Conservation (phyloP, 2,888 invertebrate species). For the Caradrina kadenii region DNA sequence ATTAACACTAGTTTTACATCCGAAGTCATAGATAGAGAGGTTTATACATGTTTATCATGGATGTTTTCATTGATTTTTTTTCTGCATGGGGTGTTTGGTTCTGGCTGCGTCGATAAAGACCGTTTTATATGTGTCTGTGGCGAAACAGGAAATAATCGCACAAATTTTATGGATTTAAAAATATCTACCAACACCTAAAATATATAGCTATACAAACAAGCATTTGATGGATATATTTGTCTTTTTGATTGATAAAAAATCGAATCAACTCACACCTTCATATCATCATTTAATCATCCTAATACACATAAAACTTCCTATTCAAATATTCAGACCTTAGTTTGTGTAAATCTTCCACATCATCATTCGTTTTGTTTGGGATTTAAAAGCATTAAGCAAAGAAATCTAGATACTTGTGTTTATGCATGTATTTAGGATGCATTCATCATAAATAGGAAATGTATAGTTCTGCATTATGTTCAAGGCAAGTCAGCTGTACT, state of each 20-base stretch:
- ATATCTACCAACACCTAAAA: background rate
- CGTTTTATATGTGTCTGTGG: constrained; percentile 6
- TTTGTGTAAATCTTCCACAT: background rate
- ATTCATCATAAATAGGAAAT: background rate
- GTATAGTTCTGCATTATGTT: background rate
- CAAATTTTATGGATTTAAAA: constrained; percentile 13
- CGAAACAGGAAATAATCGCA: constrained; percentile 3
- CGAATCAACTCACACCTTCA: constrained; percentile 19
- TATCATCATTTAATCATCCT: background rate
- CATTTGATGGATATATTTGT: background rate
- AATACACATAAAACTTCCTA: no score
- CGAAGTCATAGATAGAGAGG: constrained; percentile 48
- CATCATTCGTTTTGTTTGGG: background rate
- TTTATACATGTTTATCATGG: constrained; percentile 53
- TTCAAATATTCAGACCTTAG: background rate
- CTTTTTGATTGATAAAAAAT: constrained; percentile 2
- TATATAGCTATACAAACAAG: constrained; percentile 3
- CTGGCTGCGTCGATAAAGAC: background rate
- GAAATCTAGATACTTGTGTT: constrained; percentile 10
- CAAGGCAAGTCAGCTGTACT: background rate
- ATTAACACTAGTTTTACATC: constrained; percentile 66
- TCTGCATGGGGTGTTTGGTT: constrained; percentile 11
- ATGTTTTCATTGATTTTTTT: constrained; percentile 65
- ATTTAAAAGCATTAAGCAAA: background rate
- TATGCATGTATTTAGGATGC: constrained; percentile 13